These are phyloP conservation scores for Vollenhovia emeryi DNA, from an alignment of 1,140 invertebrate species.

Conservation along the genomic window DNA sequence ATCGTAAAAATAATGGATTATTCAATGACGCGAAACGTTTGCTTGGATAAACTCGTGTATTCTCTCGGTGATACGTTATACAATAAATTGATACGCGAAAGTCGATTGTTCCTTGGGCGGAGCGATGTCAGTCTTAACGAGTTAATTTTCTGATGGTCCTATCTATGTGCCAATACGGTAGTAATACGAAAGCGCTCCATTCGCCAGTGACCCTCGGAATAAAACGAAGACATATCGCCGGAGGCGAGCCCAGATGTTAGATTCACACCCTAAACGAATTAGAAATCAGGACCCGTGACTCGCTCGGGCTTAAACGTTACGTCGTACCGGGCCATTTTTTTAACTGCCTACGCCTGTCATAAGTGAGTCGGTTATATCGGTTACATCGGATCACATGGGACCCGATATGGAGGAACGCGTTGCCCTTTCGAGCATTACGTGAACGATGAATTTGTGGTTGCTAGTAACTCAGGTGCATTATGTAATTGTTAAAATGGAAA, in stretches of 20 bases:
- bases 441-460: conserved; percentile 35
- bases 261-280: conserved; percentile 22
- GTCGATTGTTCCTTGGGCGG: not conserved
- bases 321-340: not conserved
- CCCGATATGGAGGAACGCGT: not conserved
- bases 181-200: not conserved
- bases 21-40: not conserved
- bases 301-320: not conserved
- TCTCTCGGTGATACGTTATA: not conserved
- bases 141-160: conserved; percentile 9
- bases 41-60: not conserved
- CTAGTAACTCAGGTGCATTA: not conserved
- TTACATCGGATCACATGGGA: conserved; percentile 23
- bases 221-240: not conserved
- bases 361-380: conserved; percentile 4
- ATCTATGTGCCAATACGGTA: conserved; percentile 4
- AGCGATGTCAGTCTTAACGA: not conserved
- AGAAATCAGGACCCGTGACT: conserved; percentile 16
- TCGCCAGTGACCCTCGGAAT: not conserved
- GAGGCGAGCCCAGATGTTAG: not conserved
- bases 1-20: not conserved
- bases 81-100: conserved; percentile 1
- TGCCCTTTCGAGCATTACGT: conserved; percentile 47
- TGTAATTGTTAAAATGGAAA: conserved; percentile 47
- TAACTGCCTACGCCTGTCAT: conserved; percentile 19